Conservation (phyloP, 2,113 vertebrate species). For the Triplophysa dalaica region DNA sequence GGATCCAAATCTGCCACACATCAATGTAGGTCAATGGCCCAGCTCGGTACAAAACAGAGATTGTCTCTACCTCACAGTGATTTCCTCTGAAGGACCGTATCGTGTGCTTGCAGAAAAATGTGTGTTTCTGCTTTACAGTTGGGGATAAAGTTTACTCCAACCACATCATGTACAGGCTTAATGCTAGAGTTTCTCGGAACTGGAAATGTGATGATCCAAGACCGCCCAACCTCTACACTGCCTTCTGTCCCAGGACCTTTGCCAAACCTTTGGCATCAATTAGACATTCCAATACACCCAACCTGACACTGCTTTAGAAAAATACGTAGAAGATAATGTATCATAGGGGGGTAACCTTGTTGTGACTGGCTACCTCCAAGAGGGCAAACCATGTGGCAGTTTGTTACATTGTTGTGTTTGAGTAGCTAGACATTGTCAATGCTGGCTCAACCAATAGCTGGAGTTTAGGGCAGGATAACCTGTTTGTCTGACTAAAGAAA, state of each 20-base stretch:
- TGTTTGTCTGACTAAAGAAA: too few species aligned
- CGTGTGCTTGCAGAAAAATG: background rate
- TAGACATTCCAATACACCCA: conserved; percentile 17
- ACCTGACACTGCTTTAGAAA: background rate
- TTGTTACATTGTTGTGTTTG: too few species aligned
- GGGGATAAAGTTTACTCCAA: background rate
- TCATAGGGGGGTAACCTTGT: too few species aligned
- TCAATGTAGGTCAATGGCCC: background rate
- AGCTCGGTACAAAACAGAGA: background rate
- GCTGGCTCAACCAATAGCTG: too few species aligned
- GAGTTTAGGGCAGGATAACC: too few species aligned
- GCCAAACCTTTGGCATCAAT: conserved; percentile 24
- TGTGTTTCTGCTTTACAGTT: conserved; percentile 7
- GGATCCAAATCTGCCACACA: background rate
- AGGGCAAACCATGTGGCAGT: background rate
- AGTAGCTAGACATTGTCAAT: too few species aligned
- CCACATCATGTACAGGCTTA: conserved; percentile 26
- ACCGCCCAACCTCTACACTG: background rate
- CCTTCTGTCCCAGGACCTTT: background rate
- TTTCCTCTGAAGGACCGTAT: background rate
- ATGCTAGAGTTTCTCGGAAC: conserved; percentile 39
- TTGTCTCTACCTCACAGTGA: background rate
- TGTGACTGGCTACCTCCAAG: too few species aligned
- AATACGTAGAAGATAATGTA: background rate
- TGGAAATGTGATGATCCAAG: conserved; percentile 39